phyloP scores from a whole-genome alignment of 2,888 invertebrate species.

The Neocrepidodera transversa region DNA sequence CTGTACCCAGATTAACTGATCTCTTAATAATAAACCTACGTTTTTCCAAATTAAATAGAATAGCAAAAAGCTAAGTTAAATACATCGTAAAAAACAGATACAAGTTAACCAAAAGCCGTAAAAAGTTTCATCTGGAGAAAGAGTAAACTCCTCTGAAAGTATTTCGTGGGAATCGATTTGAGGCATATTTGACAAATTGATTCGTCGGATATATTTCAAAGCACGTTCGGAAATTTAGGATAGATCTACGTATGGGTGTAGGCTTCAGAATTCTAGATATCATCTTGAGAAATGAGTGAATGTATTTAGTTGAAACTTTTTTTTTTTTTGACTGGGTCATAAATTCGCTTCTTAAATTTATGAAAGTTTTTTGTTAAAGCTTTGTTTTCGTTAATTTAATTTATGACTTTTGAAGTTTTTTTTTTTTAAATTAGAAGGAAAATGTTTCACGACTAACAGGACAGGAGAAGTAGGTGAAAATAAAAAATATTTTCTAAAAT shows the following conservation, averaged over 20 bases:
- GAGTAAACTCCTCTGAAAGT: constrained; percentile 24
- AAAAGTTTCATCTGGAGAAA: constrained; percentile 24
- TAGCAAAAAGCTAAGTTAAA: not conserved
- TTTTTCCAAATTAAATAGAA: constrained; percentile 11
- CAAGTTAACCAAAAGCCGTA: constrained; percentile 15
- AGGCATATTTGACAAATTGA: constrained; percentile 29
- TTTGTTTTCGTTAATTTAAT: too few species aligned
- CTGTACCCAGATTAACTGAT: not conserved
- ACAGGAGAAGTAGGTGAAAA: too few species aligned
- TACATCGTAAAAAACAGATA: constrained; percentile 20
- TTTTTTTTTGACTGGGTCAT: constrained; percentile 6
- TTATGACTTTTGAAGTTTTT: too few species aligned
- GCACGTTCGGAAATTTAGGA: constrained; percentile 27
- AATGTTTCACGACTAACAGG: too few species aligned
- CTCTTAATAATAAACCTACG: not conserved
- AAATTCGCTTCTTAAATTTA: constrained; percentile 10
- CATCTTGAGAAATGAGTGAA: constrained; percentile 19
- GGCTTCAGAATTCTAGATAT: constrained; percentile 22
- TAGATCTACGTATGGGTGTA: constrained; percentile 2
- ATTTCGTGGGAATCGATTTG: constrained; percentile 18
- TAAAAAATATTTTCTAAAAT: too few species aligned
- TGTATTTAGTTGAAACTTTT: constrained; percentile 24
- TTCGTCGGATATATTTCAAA: constrained; percentile 27
- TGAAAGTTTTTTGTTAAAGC: too few species aligned
- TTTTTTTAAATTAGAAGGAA: too few species aligned